Conservation (phyloP, 2,888 invertebrate genomes). For the Psylliodes chrysocephalus region DNA sequence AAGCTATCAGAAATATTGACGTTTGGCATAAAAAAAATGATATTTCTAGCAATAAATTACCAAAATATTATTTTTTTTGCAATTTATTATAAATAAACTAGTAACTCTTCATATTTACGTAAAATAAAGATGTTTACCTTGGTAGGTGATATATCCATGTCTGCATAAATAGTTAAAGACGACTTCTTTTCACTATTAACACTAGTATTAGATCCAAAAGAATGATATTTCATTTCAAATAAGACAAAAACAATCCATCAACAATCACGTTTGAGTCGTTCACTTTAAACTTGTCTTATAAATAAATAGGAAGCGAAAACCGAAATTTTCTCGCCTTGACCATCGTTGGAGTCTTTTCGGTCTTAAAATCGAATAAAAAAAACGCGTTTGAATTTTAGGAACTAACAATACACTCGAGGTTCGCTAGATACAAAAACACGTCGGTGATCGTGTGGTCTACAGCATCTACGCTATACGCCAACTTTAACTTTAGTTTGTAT, state of each 20-base stretch:
- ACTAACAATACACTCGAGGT: conserved; percentile 5
- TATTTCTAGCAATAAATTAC: no score
- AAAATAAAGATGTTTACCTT: conserved; percentile 68
- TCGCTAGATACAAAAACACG: conserved; percentile 21
- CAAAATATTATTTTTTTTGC: no score
- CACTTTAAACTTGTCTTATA: conserved; percentile 22
- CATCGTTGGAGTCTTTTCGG: conserved; percentile 25
- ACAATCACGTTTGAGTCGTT: conserved; percentile 4
- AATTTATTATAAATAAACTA: no score
- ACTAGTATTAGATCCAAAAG: conserved; percentile 71
- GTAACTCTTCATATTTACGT: no score
- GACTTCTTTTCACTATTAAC: conserved; percentile 71
- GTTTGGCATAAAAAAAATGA: no score
- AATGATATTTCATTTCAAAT: conserved; percentile 69
- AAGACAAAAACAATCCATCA: conserved; percentile 11
- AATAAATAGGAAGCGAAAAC: background rate
- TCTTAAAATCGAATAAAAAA: background rate
- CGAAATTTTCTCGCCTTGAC: conserved; percentile 20
- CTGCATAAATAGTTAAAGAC: conserved; percentile 73
- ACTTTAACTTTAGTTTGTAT: conserved; percentile 48
- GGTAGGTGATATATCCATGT: conserved; percentile 68
- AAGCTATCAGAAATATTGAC: no score
- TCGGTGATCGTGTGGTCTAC: conserved; percentile 24
- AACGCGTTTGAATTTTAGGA: background rate
- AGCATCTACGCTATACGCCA: conserved; percentile 12